Evolutionary conservation across 2,888 invertebrate species (phyloP), one percentile per base, ranked within the genome.

Genomic region (Leptodirus hochenwartii): DNA sequence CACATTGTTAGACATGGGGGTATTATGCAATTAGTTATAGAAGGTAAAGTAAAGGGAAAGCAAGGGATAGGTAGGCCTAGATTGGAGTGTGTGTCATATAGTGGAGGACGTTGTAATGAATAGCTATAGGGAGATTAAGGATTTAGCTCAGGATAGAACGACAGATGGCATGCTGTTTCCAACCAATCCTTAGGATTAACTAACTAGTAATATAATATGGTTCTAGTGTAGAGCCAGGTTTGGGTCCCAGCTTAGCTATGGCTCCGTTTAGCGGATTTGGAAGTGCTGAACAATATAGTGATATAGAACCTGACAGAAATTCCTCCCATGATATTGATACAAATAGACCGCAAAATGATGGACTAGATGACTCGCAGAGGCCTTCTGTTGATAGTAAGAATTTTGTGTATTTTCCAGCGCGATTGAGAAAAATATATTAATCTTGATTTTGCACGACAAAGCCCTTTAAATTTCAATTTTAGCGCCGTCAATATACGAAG

Each of bases 301-400:
- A 69, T 43, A 56, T 64, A 1, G 61, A 59, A 2, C 60, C 58
- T 16, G 9, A 33, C 16, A n/a, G n/a, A n/a, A 41, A 39, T 43
- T 62, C 49, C 38, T 56, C 64, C 2, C 50, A 71, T 1, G 68
- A 77, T 48, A 51, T 75, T 12, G 76, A 76, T 50, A 64, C 64
- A 0, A 66, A 68, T 37, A 61, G 72, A 2, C 75, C 76, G 0
- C 48, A 60, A 10, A 41, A 55, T 25, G 62, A 64, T 34, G 69
- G 62, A 14, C 47, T 70, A 3, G 74, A 77, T 39, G 69, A 69
- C 40, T 56, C 55, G 4, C 58, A 59, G 34, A 50, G 66, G 20
- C 68, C 66, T 2, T 57, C 58, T 15, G 29, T 66, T 30, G 69
- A 69, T 46, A 58, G 64, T 64, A 51, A 47, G 42, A 46, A 32